These are phyloP conservation scores for Ridgeia piscesae DNA, from an alignment of 1,140 invertebrate genomes.

Conservation along the genomic window DNA sequence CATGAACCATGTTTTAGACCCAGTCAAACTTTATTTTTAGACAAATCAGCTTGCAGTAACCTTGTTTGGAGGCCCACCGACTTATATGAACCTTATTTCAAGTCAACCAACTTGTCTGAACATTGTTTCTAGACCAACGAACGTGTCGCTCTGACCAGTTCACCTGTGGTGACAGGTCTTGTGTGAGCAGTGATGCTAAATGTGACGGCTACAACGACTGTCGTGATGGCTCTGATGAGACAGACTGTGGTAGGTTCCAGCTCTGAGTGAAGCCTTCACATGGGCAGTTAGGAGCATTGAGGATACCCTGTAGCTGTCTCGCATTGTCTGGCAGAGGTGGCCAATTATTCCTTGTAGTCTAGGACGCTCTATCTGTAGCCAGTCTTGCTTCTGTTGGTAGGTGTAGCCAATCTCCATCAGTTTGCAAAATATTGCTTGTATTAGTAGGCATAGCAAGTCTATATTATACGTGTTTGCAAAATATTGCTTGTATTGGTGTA, in stretches of 20 bases:
- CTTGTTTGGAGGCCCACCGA: too few species aligned
- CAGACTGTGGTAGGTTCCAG: background rate
- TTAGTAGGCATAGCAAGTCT: too few species aligned
- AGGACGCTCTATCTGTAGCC: background rate
- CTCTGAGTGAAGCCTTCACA: background rate
- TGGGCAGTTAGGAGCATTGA: background rate
- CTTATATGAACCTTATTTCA: too few species aligned
- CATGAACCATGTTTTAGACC: too few species aligned
- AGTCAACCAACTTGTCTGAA: background rate
- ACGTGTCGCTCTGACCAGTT: constrained; percentile 37
- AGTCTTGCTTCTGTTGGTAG: background rate
- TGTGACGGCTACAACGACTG: constrained; percentile 89
- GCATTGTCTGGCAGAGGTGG: background rate
- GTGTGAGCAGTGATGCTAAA: constrained; percentile 68
- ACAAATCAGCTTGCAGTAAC: too few species aligned
- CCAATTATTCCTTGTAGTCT: background rate
- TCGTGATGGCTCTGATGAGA: constrained; percentile 64
- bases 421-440: too few species aligned
- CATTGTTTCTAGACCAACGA: background rate
- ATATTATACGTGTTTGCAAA: too few species aligned
- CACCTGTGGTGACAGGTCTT: constrained; percentile 67
- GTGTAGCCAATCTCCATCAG: background rate
- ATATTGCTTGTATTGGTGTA: too few species aligned
- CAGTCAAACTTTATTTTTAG: too few species aligned
- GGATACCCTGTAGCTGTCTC: background rate